Percentiles rank a stretch among this genome's conserved stretches.
Conservation (phyloP, 2,888 invertebrate genomes). For the Epistrophe grossulariae region DNA sequence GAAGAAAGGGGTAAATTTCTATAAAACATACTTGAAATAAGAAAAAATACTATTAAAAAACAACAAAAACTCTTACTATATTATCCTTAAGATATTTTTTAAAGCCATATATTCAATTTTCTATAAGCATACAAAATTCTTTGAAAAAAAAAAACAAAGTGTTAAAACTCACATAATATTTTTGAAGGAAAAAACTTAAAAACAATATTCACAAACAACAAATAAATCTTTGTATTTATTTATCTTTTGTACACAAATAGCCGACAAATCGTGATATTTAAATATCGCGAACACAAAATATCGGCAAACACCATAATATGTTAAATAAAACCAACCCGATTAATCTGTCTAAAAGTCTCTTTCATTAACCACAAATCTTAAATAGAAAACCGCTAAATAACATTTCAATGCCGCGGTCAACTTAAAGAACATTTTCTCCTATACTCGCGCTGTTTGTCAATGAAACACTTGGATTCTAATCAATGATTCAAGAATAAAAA, state of each 20-base stretch:
- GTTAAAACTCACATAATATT: too few relatives aligned
- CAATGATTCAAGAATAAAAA: slow-evolving; percentile 16
- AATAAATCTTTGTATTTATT: background rate
- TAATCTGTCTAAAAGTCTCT: slow-evolving; percentile 47
- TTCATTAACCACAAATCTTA: slow-evolving; percentile 32
- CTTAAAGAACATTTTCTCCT: slow-evolving; percentile 41
- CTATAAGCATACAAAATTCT: too few relatives aligned
- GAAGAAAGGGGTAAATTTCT: too few relatives aligned
- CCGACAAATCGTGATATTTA: slow-evolving; percentile 44
- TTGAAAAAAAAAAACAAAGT: too few relatives aligned
- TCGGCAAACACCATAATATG: slow-evolving; percentile 1
- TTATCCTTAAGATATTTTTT: too few relatives aligned
- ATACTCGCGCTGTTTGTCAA: slow-evolving; percentile 10
- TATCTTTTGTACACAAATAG: background rate
- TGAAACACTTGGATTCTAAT: slow-evolving; percentile 39
- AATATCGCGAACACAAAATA: slow-evolving; percentile 14
- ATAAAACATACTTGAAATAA: too few relatives aligned
- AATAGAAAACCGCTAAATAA: slow-evolving; percentile 33
- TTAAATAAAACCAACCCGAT: slow-evolving; percentile 15
- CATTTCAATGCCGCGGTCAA: slow-evolving; percentile 50
- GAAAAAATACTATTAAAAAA: too few relatives aligned
- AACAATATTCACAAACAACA: background rate
- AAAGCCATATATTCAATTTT: too few relatives aligned
- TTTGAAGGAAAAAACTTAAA: background rate
- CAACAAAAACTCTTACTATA: too few relatives aligned